Percentiles rank a stretch among this genome's conserved stretches.
Conservation (phyloP, 2,888 invertebrate genomes). For the Pollenia labialis region DNA sequence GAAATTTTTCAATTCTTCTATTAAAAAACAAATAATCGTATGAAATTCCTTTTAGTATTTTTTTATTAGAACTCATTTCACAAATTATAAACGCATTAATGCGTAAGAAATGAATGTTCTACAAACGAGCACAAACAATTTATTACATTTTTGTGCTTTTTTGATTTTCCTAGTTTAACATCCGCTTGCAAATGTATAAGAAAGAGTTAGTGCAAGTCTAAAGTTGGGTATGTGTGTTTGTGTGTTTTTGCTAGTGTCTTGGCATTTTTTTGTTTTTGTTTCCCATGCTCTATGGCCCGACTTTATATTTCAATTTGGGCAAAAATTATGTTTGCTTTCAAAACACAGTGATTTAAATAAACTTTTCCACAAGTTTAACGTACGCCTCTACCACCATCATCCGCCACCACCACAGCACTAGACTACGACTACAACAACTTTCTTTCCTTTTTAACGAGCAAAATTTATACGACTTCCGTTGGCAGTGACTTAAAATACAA, state of each 20-base stretch:
- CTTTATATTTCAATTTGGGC: conserved; percentile 25
- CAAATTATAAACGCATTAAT: conserved; percentile 44
- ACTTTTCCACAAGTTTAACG: conserved; percentile 25
- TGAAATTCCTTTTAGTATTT: background rate
- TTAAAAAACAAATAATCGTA: background rate
- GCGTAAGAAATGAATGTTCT: conserved; percentile 31
- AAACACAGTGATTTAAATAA: conserved; percentile 37
- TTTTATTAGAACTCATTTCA: background rate
- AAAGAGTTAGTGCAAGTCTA: too few relatives aligned
- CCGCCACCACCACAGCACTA: background rate
- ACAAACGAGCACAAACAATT: conserved; percentile 11
- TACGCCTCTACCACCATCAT: background rate
- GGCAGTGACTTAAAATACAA: conserved; percentile 33
- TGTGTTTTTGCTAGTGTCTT: background rate
- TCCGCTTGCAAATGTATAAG: background rate
- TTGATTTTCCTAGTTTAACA: background rate
- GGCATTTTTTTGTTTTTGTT: background rate
- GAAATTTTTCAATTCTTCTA: background rate
- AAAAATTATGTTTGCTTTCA: conserved; percentile 33
- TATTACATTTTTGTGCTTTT: background rate
- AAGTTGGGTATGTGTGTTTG: background rate
- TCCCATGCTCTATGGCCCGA: background rate
- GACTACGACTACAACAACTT: background rate
- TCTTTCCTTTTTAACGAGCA: background rate
- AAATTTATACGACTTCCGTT: conserved; percentile 12